Evolutionary conservation across 92 coral and sea anemone genomes (phyloP), one percentile per base, ranked within the genome.

Genomic region (Phenganax marumi): DNA sequence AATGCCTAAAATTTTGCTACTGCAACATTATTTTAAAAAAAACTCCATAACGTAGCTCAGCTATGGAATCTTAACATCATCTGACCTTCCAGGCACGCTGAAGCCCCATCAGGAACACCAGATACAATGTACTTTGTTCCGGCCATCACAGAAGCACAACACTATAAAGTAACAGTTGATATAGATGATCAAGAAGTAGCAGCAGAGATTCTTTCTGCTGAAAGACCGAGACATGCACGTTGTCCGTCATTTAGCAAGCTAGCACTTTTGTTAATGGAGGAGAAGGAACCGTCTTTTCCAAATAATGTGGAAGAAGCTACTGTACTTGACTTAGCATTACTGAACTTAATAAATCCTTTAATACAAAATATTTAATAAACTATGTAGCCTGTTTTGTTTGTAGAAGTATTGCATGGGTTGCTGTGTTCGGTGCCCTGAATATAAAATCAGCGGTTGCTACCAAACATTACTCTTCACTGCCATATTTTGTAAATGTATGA

Each of bases 221-320:
- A 79, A 4, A 53, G 73, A 47, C 66, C 73, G 14, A 56, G 0
- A 8, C 23, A 46, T 26, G 83, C 73, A 19, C 60, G 83, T 19
- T 16, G 52, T 52, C 76, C 55, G 18, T 57, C 54, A 49, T 50
- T 81, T 81, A 74, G 76, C 51, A 76, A 81, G 26, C 64, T 79
- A 51, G 68, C 71, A 16, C 19, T 79, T 12, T 68, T 81, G 77
- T 60, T 81, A 65, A 70, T 81, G 85, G 78, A 81, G 70, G 78
- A 81, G 24, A 81, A 81, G 68, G 78, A 22, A 66, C 72, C 6
- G 8, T 11, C 0, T n/a, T 43, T 8, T 66, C 72, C 46, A 7
- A 66, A 46, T 66, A 66, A 66, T 22, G 72, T 14, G 11, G 72
- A 66, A 66, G 72, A 66, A 16, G 72, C 72, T 10, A 66, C 72